Conservation (phyloP, 2,113 vertebrate species). For the Caranx ignobilis region DNA sequence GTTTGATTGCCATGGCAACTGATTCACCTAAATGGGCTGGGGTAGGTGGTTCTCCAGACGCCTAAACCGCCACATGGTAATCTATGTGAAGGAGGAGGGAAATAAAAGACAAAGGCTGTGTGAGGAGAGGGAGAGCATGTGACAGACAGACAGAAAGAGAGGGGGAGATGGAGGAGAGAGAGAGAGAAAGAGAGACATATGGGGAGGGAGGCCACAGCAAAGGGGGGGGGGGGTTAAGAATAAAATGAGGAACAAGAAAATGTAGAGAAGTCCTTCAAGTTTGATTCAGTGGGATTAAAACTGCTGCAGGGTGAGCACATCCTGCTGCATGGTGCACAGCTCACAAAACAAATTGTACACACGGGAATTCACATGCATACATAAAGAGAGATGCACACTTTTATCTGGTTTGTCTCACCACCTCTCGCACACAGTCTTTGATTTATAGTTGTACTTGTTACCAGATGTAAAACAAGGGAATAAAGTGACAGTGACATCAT, state of each 20-base stretch:
- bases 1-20: slow-evolving; percentile 82
- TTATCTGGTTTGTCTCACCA: too few relatives aligned
- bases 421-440: too few relatives aligned
- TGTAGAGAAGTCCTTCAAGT: slow-evolving; percentile 28
- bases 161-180: neutral
- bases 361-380: neutral
- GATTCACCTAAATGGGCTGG: slow-evolving; percentile 74
- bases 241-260: neutral
- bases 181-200: neutral
- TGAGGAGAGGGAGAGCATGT: slow-evolving; percentile 13
- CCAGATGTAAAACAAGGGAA: too few relatives aligned
- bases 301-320: slow-evolving; percentile 22
- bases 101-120: slow-evolving; percentile 49
- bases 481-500: too few relatives aligned
- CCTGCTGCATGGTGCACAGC: neutral
- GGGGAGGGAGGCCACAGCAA: neutral
- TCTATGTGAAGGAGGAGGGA: slow-evolving; percentile 57
- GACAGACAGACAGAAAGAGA: neutral
- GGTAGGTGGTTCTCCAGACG: slow-evolving; percentile 72
- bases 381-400: too few relatives aligned
- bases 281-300: slow-evolving; percentile 30
- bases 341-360: neutral
- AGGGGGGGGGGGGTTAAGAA: neutral
- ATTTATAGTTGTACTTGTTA: too few relatives aligned
- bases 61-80: slow-evolving; percentile 47